A percentile compares a stretch with the other conserved stretches of the same genome.
Conservation (phyloP, 2,113 vertebrate genomes). For the Heteronetta atricapilla region DNA sequence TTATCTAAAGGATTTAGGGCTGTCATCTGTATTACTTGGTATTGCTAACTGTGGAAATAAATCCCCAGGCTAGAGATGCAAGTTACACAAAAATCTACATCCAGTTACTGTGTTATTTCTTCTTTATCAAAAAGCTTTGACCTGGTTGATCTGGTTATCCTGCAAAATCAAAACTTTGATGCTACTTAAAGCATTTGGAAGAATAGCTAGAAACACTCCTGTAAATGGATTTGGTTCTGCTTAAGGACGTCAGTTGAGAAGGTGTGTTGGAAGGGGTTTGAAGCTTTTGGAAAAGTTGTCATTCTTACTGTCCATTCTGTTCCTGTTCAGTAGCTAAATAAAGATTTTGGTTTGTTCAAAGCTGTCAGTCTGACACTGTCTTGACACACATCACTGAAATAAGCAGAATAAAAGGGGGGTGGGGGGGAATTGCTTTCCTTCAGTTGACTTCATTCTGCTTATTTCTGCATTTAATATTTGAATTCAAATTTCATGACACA, state of each 20-base stretch:
- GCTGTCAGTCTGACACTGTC: not conserved
- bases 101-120: not conserved
- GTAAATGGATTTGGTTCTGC: not conserved
- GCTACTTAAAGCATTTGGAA: not conserved
- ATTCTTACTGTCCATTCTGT: not conserved
- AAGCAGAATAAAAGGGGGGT: not conserved
- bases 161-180: not conserved
- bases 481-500: not conserved
- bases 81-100: not conserved
- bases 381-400: not conserved
- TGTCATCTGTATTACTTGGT: not conserved
- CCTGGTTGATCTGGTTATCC: not conserved
- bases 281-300: not conserved
- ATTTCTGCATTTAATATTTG: not conserved
- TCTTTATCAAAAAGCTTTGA: not conserved
- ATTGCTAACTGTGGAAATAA: not conserved
- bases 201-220: not conserved
- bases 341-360: not conserved
- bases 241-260: not conserved
- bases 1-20: not conserved
- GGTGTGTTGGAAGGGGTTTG: not conserved
- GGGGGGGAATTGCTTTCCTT: rapidly evolving
- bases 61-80: not conserved
- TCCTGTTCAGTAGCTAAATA: not conserved
- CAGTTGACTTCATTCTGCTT: not conserved